Percentiles rank a stretch among this genome's conserved stretches.
These are phyloP conservation scores for Isaurus tuberculatus DNA, from an alignment of 92 coral and sea anemone genomes.

Conservation along the genomic window DNA sequence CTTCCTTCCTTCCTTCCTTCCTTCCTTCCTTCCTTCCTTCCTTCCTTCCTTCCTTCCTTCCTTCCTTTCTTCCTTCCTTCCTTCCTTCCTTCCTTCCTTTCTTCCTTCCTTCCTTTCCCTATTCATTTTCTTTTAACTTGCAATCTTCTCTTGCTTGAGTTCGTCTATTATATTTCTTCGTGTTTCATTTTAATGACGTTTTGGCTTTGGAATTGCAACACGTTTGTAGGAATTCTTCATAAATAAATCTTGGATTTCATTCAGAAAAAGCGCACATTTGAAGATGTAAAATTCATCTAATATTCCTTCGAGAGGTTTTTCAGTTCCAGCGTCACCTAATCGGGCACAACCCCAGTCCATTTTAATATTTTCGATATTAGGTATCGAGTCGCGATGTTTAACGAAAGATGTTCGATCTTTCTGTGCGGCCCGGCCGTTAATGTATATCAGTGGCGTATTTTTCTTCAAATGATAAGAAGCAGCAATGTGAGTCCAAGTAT, in stretches of 20 bases:
- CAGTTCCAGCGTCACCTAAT: slow-evolving; percentile 71
- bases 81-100: not conserved
- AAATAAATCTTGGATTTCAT: slow-evolving; percentile 84
- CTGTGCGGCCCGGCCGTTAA: slow-evolving; percentile 74
- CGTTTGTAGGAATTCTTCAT: slow-evolving; percentile 82
- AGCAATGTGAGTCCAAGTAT: slow-evolving; percentile 86
- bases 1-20: not conserved
- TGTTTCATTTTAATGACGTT: not conserved
- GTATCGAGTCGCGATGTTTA: slow-evolving; percentile 45
- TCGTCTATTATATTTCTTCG: not conserved
- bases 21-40: not conserved
- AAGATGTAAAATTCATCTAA: slow-evolving; percentile 94
- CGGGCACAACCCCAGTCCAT: slow-evolving; percentile 90
- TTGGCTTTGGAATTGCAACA: slow-evolving; percentile 78
- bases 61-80: not conserved
- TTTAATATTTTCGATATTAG: slow-evolving; percentile 35
- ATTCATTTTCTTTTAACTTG: not conserved
- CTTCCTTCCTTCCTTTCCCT: not conserved
- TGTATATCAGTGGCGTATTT: slow-evolving; percentile 79
- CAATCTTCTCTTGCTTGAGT: not conserved
- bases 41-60: not conserved
- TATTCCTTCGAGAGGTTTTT: slow-evolving; percentile 77
- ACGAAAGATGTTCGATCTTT: slow-evolving; percentile 34
- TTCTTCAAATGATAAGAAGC: slow-evolving; percentile 77
- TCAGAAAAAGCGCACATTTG: slow-evolving; percentile 82